A percentile compares a stretch with the other conserved stretches of the same genome.
Evolutionary conservation across 2,888 invertebrate genomes (phyloP).

Genomic region (Perdita meconis): DNA sequence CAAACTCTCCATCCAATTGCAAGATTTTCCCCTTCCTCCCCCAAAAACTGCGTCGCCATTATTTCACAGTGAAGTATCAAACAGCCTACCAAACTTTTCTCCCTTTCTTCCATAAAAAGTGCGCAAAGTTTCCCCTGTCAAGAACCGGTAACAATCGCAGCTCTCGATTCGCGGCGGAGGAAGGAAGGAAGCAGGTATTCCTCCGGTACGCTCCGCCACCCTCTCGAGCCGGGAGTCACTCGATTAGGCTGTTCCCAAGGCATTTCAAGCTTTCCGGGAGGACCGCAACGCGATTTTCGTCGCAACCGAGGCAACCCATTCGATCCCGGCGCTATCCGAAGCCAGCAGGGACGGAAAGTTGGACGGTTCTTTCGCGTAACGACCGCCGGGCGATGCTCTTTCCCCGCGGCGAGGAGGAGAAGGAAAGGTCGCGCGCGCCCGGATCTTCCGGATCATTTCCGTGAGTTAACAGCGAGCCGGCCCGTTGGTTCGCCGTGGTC

Average conservation of each 20-base stretch:
- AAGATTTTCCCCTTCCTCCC: no score
- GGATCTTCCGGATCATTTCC: conserved; percentile 69
- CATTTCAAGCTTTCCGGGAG: conserved; percentile 13
- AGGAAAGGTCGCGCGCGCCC: conserved; percentile 26
- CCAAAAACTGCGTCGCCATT: no score
- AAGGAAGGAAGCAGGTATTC: conserved; percentile 18
- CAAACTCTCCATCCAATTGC: no score
- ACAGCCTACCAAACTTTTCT: no score
- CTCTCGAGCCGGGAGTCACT: conserved; percentile 16
- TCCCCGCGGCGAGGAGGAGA: conserved; percentile 27
- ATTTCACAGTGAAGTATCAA: no score
- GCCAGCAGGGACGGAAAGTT: conserved; percentile 63
- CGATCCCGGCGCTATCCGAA: conserved; percentile 44
- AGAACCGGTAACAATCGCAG: conserved; percentile 4
- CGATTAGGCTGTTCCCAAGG: conserved; percentile 56
- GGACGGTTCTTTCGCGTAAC: conserved; percentile 63
- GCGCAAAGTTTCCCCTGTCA: no score
- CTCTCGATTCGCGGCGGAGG: background rate
- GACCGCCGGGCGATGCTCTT: conserved; percentile 51
- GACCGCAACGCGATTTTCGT: conserved; percentile 48
- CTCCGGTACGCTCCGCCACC: background rate
- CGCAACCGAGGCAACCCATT: conserved; percentile 45
- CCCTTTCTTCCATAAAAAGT: no score
- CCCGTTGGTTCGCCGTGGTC: conserved; percentile 23
- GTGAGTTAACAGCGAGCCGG: conserved; percentile 62